phyloP scores from a whole-genome alignment of 2,797 vertebrate species.

The Squalus acanthias region DNA sequence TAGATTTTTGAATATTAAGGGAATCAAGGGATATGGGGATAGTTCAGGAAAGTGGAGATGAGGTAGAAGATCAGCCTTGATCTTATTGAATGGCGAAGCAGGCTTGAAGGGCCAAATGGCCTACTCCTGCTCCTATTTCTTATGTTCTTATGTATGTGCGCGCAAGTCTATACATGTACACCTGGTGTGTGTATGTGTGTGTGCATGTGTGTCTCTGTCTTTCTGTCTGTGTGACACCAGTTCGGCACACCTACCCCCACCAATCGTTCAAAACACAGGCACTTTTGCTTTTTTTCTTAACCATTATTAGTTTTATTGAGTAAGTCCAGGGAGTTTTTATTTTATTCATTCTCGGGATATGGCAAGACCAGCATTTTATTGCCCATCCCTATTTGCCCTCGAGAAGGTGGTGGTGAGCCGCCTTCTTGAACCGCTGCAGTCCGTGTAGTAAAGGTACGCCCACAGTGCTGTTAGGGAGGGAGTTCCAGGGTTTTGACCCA shows the following conservation, averaged over 20 bases:
- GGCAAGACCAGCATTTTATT: background rate
- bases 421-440: background rate
- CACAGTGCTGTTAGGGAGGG: background rate
- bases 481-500: too few species aligned
- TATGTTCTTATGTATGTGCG: too few species aligned
- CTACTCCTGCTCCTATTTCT: too few species aligned
- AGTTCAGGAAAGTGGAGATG: too few species aligned
- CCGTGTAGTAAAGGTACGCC: background rate
- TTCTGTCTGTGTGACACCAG: background rate
- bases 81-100: too few species aligned
- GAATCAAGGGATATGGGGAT: too few species aligned
- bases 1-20: too few species aligned
- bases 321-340: background rate
- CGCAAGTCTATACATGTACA: too few species aligned
- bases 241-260: background rate
- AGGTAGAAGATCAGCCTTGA: too few species aligned
- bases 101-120: too few species aligned
- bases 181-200: background rate
- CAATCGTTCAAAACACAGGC: background rate
- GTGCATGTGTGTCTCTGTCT: background rate
- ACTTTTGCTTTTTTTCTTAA: background rate
- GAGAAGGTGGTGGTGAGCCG: background rate
- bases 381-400: background rate
- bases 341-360: background rate
- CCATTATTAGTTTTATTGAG: too few species aligned